These are phyloP conservation scores for Ginglymostoma cirratum DNA, from an alignment of 2,113 vertebrate genomes.

Conservation along the genomic window DNA sequence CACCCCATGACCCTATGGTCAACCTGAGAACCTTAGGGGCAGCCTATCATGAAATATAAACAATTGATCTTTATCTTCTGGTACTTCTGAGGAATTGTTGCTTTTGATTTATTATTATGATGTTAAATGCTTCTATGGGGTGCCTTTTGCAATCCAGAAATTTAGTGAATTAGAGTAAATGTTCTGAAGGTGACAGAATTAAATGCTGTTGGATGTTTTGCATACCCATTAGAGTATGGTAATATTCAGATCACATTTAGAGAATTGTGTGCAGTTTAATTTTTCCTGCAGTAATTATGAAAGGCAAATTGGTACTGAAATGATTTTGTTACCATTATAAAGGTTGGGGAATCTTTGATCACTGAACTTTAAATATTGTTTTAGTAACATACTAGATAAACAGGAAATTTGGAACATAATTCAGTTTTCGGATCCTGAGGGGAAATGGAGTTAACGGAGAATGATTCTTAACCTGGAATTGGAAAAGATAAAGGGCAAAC, in stretches of 20 bases:
- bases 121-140: not conserved
- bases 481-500: not conserved
- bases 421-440: not conserved
- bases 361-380: not conserved
- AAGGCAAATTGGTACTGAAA: not conserved
- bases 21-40: not conserved
- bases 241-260: not conserved
- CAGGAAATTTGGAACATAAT: not conserved
- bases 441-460: not conserved
- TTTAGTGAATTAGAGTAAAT: not conserved
- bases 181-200: not conserved
- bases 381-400: not conserved
- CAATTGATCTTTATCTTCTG: not conserved
- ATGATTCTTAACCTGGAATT: not conserved
- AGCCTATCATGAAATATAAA: not conserved
- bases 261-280: not conserved
- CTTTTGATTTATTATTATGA: not conserved
- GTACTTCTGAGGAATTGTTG: not conserved
- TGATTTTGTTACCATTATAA: not conserved
- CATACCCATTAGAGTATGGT: not conserved
- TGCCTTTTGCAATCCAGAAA: not conserved
- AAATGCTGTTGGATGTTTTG: not conserved
- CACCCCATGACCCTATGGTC: no score
- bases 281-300: constrained; percentile 6
- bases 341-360: not conserved